Conservation (phyloP, 2,113 vertebrate species). For the Piaya cayana region DNA sequence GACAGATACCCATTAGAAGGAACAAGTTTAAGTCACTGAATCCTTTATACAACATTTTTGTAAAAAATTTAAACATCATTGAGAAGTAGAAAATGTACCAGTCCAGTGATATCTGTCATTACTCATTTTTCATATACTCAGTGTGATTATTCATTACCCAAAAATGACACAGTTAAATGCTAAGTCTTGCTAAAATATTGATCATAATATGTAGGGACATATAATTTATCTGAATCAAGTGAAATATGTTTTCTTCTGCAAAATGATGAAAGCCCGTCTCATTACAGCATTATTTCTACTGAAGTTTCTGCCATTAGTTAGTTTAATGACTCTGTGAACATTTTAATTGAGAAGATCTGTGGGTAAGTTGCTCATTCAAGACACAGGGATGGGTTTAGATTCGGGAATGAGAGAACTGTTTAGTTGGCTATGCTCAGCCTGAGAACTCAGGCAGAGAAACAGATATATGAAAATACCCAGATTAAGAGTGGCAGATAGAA, state of each 20-base stretch:
- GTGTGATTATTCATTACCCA: constrained; percentile 59
- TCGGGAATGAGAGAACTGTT: not conserved
- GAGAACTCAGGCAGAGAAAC: not conserved
- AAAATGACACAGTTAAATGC: constrained; percentile 63
- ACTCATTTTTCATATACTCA: constrained; percentile 46
- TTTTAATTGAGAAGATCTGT: constrained; percentile 44
- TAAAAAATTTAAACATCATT: constrained; percentile 45
- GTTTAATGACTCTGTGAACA: constrained; percentile 44
- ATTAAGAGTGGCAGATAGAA: not conserved
- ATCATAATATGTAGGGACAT: constrained; percentile 52
- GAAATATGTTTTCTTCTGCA: constrained; percentile 58
- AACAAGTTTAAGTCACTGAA: constrained; percentile 32
- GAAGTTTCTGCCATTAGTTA: constrained; percentile 58
- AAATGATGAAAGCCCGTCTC: constrained; percentile 68
- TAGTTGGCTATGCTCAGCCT: not conserved
- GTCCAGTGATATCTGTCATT: constrained; percentile 60
- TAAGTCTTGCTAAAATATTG: constrained; percentile 66
- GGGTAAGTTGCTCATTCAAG: constrained; percentile 27
- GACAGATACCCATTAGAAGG: constrained; percentile 51
- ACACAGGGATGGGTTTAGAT: constrained; percentile 7
- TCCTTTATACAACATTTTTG: constrained; percentile 34
- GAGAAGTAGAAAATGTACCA: constrained; percentile 19
- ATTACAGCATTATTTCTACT: constrained; percentile 64
- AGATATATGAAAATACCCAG: not conserved
- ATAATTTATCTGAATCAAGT: constrained; percentile 63